A percentile compares a stretch with the other conserved stretches of the same genome.
Evolutionary conservation across 2,888 invertebrate species (phyloP).

Genomic region (Eupithecia centaureata): DNA sequence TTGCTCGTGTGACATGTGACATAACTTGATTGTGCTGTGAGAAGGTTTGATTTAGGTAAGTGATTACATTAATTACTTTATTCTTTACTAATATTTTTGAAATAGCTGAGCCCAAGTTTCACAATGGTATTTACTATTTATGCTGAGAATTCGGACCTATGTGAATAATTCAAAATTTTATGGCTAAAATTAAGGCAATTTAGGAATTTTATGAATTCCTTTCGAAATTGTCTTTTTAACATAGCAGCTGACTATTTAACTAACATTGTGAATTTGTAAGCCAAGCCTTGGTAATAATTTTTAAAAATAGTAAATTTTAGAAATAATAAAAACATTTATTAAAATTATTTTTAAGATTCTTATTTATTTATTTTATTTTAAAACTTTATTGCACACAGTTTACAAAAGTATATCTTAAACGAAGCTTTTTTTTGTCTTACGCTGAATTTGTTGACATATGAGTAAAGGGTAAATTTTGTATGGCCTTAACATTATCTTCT

Average conservation of each 20-base stretch:
- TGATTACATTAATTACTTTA: constrained; percentile 50
- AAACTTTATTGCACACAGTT: no score
- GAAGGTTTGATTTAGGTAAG: constrained; percentile 60
- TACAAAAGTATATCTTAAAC: no score
- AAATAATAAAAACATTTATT: no score
- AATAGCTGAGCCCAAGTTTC: constrained; percentile 27
- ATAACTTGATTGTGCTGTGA: constrained; percentile 56
- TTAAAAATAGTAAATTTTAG: not conserved
- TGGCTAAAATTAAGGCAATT: not conserved
- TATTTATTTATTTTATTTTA: no score
- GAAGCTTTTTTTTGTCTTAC: not conserved
- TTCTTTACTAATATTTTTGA: constrained; percentile 42
- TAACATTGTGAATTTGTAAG: no score
- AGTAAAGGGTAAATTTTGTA: not conserved
- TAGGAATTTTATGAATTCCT: not conserved
- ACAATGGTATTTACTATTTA: constrained; percentile 30
- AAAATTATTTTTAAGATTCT: not conserved
- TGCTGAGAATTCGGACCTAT: constrained; percentile 20
- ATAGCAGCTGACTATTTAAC: not conserved
- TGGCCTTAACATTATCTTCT: not conserved
- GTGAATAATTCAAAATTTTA: not conserved
- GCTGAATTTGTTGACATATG: not conserved
- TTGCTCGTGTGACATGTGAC: constrained; percentile 55
- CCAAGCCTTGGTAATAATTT: not conserved
- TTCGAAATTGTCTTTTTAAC: not conserved